A percentile compares a stretch with the other conserved stretches of the same genome.
phyloP scores from a whole-genome alignment of 2,888 invertebrate genomes.

The Dastarcus helophoroides region DNA sequence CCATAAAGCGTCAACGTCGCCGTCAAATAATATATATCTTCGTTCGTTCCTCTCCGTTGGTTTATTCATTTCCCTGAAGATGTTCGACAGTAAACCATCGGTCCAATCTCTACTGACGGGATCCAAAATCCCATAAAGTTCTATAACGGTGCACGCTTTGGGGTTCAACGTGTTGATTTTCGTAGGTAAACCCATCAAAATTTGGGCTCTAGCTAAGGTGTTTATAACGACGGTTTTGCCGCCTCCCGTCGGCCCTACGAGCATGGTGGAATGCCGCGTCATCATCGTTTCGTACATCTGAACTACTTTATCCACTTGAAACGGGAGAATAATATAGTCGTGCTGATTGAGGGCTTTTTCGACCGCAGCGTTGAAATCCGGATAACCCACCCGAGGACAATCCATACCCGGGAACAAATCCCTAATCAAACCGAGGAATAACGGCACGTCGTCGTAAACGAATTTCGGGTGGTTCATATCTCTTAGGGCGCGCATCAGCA shows the following conservation, averaged over 20 bases:
- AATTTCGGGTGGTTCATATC: conserved; percentile 94
- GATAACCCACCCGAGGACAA: conserved; percentile 78
- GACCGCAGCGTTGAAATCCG: conserved; percentile 74
- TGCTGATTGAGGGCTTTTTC: conserved; percentile 53
- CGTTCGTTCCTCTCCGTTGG: conserved; percentile 61
- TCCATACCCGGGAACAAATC: conserved; percentile 87
- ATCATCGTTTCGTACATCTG: conserved; percentile 92
- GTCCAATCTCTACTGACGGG: conserved; percentile 85
- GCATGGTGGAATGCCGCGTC: conserved; percentile 85
- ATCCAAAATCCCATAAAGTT: conserved; percentile 80
- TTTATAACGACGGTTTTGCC: conserved; percentile 82
- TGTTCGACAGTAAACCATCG: conserved; percentile 80
- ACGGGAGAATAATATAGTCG: conserved; percentile 54
- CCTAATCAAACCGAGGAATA: conserved; percentile 77
- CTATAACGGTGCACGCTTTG: conserved; percentile 80
- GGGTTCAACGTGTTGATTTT: conserved; percentile 75
- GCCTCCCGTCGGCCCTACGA: conserved; percentile 87
- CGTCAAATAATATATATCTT: conserved; percentile 81
- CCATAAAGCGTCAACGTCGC: conserved; percentile 90
- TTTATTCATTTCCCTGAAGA: conserved; percentile 84
- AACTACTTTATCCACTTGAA: conserved; percentile 58
- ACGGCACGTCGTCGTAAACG: conserved; percentile 80
- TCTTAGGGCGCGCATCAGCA: conserved; percentile 80
- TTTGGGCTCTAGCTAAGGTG: conserved; percentile 68
- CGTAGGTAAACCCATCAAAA: conserved; percentile 61